Conservation (phyloP, 2,888 invertebrate species). For the Synanthedon formicaeformis region DNA sequence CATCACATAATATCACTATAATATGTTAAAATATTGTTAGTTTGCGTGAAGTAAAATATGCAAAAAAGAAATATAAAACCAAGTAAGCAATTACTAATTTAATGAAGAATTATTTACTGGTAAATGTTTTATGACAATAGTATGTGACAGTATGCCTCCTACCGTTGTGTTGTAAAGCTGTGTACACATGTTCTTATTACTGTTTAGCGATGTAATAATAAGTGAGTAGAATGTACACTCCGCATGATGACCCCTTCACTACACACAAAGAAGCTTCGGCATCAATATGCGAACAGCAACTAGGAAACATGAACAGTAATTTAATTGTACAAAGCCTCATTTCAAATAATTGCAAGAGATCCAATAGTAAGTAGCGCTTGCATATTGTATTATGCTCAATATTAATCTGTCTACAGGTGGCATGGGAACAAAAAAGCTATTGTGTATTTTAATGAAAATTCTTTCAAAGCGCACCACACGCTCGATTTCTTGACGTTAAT, state of each 20-base stretch:
- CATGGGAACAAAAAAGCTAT: slow-evolving; percentile 25
- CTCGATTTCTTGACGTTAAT: slow-evolving; percentile 21
- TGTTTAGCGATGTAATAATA: neutral
- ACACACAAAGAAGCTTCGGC: neutral
- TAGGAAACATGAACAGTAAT: slow-evolving; percentile 39
- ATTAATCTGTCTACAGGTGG: slow-evolving; percentile 18
- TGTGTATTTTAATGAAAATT: slow-evolving; percentile 25
- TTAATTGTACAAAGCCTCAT: slow-evolving; percentile 29
- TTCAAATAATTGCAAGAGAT: slow-evolving; percentile 33
- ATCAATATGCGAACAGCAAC: slow-evolving; percentile 7
- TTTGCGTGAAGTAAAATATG: too few species aligned
- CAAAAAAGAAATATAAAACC: too few species aligned
- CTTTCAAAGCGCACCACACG: slow-evolving; percentile 17
- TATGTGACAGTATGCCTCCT: slow-evolving; percentile 2
- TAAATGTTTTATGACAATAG: neutral
- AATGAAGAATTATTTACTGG: too few species aligned
- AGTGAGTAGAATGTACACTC: neutral
- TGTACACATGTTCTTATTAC: neutral
- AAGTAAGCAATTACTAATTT: too few species aligned
- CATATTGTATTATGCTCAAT: slow-evolving; percentile 17
- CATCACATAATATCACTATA: too few species aligned
- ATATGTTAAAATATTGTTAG: too few species aligned
- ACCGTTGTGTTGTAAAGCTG: slow-evolving; percentile 3
- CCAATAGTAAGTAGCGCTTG: slow-evolving; percentile 10
- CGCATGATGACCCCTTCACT: neutral